Evolutionary conservation across 92 coral and sea anemone species (phyloP), one percentile per base, ranked within the genome.

Genomic region (Epizoanthus scotinus): DNA sequence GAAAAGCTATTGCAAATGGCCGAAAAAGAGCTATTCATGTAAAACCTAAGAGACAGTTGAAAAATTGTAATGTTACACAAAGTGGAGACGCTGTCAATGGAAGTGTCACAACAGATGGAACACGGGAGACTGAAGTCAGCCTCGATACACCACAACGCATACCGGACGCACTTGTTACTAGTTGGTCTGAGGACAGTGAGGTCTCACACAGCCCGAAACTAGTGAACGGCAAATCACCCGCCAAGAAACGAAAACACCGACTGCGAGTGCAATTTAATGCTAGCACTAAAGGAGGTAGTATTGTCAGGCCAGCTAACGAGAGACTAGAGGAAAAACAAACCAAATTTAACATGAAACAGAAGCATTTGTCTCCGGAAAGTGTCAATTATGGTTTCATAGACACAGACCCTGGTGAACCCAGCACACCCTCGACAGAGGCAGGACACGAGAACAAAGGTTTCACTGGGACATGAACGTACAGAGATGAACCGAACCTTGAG

Each of bases 1-100:
- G 87, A 24, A 92, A 86, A 66, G 97, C 97, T 24, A 90, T 92
- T 15, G 58, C 79, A 22, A 89, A 82, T 52, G 94, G 97, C 2
- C 92, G 91, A 50, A 87, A 82, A 54, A 83, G 70, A 56, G 82
- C 97, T 0, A 62, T 78, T 52, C 86, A 85, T 63, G 56, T 64
- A 15, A 90, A 90, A 61, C 77, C 84, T 2, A 73, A 75, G 69
- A n/a, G 56, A 38, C 59, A 14, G 42, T 52, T 75, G n/a, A 38
- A 59, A 59, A 75, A 75, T 27, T 26, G 22, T 6, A 18, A 38
- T 40, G 8, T 58, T 38, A 38, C 54, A 24, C 18, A 34, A 20
- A 75, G 12, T 3, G 22, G 56, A 10, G 27, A 75, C 2, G 8
- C 54, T n/a, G 27, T 75, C n/a, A 75, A 75, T 38, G 81, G 68